A percentile compares a stretch with the other conserved stretches of the same genome.
These are phyloP conservation scores for Amblyteles armatorius DNA, from an alignment of 2,888 invertebrate species.

Conservation along the genomic window DNA sequence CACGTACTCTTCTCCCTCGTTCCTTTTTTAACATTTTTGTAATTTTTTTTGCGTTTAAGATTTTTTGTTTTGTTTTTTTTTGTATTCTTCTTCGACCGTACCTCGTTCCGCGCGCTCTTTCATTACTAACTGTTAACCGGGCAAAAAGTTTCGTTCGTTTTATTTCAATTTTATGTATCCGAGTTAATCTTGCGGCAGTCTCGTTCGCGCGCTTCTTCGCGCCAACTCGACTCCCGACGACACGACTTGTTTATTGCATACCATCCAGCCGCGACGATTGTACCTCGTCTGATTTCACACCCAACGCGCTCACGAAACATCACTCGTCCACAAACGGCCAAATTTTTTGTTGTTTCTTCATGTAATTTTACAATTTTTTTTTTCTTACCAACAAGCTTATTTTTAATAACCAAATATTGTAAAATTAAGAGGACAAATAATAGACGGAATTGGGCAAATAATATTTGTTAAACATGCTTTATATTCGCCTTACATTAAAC, in stretches of 20 bases:
- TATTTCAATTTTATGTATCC: slow-evolving; percentile 18
- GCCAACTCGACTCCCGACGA: not conserved
- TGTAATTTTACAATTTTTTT: no score
- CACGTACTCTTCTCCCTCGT: slow-evolving; percentile 40
- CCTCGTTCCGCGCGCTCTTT: slow-evolving; percentile 22
- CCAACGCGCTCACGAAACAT: not conserved
- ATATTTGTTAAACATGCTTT: no score
- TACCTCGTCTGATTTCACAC: not conserved
- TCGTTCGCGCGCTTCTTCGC: not conserved
- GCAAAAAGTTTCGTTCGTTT: slow-evolving; percentile 10
- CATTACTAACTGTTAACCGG: slow-evolving; percentile 36
- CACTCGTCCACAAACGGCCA: not conserved
- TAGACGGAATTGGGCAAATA: no score
- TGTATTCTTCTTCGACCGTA: not conserved
- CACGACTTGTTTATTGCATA: not conserved
- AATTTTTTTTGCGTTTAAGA: slow-evolving; percentile 3
- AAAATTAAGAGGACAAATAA: no score
- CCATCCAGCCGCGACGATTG: not conserved
- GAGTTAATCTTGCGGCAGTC: slow-evolving; percentile 26
- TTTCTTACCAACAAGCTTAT: no score
- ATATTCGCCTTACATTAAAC: no score
- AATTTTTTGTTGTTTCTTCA: no score
- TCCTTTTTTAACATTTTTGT: slow-evolving; percentile 30
- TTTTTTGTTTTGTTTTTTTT: slow-evolving; percentile 31
- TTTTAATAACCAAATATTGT: not conserved